Base-by-base conservation (phyloP, 2,888 invertebrate genomes). In the Imbricaverruca yamaguchii region DNA sequence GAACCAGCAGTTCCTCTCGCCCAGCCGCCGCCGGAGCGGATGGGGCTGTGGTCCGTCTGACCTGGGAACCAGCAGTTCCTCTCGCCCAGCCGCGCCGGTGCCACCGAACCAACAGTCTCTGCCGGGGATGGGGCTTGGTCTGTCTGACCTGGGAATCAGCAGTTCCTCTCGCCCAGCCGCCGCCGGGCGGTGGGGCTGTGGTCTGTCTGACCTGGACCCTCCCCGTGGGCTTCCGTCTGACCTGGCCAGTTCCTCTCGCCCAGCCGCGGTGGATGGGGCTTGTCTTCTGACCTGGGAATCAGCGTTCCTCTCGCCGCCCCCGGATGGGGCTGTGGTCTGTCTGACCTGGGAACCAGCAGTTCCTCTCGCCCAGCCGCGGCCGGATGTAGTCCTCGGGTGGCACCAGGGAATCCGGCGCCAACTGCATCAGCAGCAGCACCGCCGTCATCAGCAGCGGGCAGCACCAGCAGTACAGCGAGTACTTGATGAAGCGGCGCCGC, bases 321-420 rank as follows among this genome's bases (percentile, higher is more conserved):
- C 39, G 39, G 39, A 4, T 39, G 39, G 39, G 39, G 4, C 39
- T 39, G 39, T 1, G 39, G 39, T 59, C 59, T 59, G 12, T 67
- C 69, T 74, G 18, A 74, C 74, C 74, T 53, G 74, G 55, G 21
- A 74, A 74, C 74, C 74, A 74, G 74, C 74, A 74, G 74, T 21
- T 74, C 55, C 12, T 8, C 53, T 74, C 55, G 53, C 74, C 74
- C 8, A 74, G 74, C 21, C 55, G 55, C 21, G 74, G 74, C 21
- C 74, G 53, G 55, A 74, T 74, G 74, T 55, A 18, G 53, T 74
- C 10, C 55, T 74, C 53, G 10, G 74, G 74, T 9, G 74, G 74
- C 55, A 55, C 53, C 21, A 74, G 13, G 21, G 11, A 9, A 55
- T 55, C 55, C 15, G 74, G 74, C 21, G 21, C 21, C 21, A 55